These are phyloP conservation scores for Volucella inanis DNA, from an alignment of 2,888 invertebrate genomes.

Conservation along the genomic window DNA sequence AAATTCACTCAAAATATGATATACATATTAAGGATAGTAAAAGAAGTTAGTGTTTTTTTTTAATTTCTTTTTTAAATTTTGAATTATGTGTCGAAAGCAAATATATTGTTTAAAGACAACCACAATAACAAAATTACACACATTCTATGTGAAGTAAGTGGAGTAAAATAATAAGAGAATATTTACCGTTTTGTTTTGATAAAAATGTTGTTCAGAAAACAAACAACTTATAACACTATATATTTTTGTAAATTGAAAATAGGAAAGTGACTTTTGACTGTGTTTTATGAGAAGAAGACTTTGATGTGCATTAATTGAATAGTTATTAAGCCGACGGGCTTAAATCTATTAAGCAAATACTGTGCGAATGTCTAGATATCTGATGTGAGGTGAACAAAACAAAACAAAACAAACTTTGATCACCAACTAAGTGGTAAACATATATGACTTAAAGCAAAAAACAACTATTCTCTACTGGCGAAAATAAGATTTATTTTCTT, in stretches of 20 bases:
- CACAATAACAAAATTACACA: constrained; percentile 11
- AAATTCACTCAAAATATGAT: too few relatives aligned
- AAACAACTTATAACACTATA: neutral
- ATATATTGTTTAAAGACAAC: constrained; percentile 43
- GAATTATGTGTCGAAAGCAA: constrained; percentile 34
- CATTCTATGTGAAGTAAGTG: too few relatives aligned
- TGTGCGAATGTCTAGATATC: neutral
- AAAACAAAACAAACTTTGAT: neutral
- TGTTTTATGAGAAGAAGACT: too few relatives aligned
- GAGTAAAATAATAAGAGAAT: constrained; percentile 5
- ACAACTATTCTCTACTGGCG: constrained; percentile 31
- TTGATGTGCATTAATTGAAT: too few relatives aligned
- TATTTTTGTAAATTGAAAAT: constrained; percentile 72
- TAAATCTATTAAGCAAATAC: too few relatives aligned
- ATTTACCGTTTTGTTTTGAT: constrained; percentile 1
- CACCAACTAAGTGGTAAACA: neutral
- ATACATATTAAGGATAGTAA: too few relatives aligned
- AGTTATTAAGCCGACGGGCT: too few relatives aligned
- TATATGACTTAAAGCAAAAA: constrained; percentile 8
- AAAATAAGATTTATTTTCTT: neutral
- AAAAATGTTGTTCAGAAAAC: constrained; percentile 18
- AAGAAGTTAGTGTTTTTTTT: too few relatives aligned
- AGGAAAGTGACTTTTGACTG: too few relatives aligned
- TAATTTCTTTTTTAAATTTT: neutral
- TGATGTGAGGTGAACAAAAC: neutral